phyloP scores from a whole-genome alignment of 2,797 vertebrate genomes.

The Phoeniculus purpureus region DNA sequence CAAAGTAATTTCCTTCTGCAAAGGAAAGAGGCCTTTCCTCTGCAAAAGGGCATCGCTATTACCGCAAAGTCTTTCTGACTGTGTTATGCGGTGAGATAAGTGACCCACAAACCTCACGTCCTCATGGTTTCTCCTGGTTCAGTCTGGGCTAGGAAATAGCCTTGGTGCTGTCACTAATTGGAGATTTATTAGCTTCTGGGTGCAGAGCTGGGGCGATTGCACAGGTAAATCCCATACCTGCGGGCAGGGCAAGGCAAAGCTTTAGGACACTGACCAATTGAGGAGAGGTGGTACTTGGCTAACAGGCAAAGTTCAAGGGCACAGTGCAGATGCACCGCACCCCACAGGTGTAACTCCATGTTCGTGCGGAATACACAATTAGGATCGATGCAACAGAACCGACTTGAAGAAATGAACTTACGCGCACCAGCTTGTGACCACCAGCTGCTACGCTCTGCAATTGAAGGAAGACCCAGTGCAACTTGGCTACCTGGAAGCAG shows the following conservation, averaged over 20 bases:
- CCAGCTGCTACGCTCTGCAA: not conserved
- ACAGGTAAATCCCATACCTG: not conserved
- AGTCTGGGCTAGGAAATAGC: not conserved
- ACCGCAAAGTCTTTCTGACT: not conserved
- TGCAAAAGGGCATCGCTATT: not conserved
- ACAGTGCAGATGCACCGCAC: not conserved
- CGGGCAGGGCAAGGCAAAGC: not conserved
- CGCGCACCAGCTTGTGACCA: not conserved
- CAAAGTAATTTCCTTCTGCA: not conserved
- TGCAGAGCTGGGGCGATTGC: not conserved
- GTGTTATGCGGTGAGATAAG: not conserved
- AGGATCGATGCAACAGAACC: not conserved
- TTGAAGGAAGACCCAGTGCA: not conserved
- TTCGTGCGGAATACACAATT: not conserved
- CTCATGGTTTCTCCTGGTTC: not conserved
- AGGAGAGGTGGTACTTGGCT: not conserved
- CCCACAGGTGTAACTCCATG: not conserved
- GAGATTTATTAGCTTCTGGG: not conserved
- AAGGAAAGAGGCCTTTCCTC: not conserved
- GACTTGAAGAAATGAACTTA: not conserved
- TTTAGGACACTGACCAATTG: not conserved
- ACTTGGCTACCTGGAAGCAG: not conserved
- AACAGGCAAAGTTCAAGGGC: not conserved
- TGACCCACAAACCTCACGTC: not conserved
- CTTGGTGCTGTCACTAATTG: not conserved